Evolutionary conservation across 2,113 vertebrate species (phyloP).

Genomic region (Turdus rufiventris): DNA sequence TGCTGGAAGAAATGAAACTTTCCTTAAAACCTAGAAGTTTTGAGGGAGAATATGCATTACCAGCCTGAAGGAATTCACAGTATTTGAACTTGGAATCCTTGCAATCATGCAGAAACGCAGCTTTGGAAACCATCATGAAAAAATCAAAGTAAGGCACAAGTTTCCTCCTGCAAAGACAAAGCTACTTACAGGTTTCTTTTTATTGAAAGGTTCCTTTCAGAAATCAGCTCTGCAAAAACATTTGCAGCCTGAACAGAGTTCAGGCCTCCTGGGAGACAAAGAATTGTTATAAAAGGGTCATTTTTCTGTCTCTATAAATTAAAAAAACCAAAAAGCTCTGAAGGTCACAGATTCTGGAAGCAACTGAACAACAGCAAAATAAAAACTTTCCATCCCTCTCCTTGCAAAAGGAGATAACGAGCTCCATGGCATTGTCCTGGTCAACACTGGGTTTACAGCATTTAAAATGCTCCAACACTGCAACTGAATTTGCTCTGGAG

Average conservation of each 20-base stretch:
- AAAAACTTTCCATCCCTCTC: not conserved
- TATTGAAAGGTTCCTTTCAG: not conserved
- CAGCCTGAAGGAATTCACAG: not conserved
- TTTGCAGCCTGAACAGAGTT: not conserved
- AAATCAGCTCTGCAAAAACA: constrained; percentile 5
- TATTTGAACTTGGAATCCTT: constrained; percentile 7
- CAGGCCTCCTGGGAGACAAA: constrained; percentile 10
- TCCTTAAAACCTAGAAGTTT: not conserved
- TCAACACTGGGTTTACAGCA: not conserved
- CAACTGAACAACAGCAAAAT: constrained; percentile 28
- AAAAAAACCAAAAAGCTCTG: not conserved
- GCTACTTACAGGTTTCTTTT: not conserved
- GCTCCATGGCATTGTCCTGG: not conserved
- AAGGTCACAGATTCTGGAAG: constrained; percentile 2
- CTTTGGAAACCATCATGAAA: constrained; percentile 35
- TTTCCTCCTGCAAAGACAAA: constrained; percentile 57
- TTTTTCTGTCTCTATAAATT: constrained; percentile 6
- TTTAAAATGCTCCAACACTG: not conserved
- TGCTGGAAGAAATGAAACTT: constrained; percentile 2
- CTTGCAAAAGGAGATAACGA: not conserved
- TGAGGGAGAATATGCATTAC: not conserved
- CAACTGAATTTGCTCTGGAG: not conserved
- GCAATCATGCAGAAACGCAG: constrained; percentile 25
- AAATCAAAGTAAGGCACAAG: constrained; percentile 30
- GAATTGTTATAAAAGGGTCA: constrained; percentile 3